These are phyloP conservation scores for Tenthredo livida DNA, from an alignment of 2,888 invertebrate genomes.

Conservation along the genomic window DNA sequence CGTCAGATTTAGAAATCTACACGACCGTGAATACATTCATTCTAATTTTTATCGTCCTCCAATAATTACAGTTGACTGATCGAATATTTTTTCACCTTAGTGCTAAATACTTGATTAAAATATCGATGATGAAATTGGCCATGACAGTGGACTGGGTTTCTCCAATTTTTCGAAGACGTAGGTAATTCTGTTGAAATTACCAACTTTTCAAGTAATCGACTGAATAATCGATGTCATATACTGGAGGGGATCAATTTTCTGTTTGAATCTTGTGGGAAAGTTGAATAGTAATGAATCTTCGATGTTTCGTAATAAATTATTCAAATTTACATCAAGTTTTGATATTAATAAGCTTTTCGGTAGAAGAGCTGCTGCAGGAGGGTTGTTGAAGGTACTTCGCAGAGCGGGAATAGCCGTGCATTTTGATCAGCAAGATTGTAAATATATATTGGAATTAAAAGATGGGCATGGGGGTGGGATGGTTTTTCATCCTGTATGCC, in stretches of 20 bases:
- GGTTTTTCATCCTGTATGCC: constrained; percentile 25
- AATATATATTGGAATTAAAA: constrained; percentile 50
- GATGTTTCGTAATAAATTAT: background rate
- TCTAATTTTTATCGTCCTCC: background rate
- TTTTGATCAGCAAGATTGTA: constrained; percentile 38
- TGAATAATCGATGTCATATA: background rate
- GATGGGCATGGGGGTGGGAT: background rate
- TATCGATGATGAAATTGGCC: background rate
- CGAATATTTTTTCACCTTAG: background rate
- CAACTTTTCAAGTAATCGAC: background rate
- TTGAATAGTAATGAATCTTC: background rate
- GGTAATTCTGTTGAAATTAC: background rate
- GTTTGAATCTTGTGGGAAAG: background rate
- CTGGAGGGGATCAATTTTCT: background rate
- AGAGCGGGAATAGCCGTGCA: background rate
- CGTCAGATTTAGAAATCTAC: background rate
- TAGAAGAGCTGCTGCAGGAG: background rate
- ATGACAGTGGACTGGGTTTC: no score
- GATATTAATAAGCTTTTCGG: background rate
- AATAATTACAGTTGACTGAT: background rate
- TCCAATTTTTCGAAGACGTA: background rate
- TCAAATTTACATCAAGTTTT: background rate
- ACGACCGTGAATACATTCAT: background rate
- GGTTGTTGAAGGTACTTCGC: background rate
- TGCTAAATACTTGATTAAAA: background rate